Conservation (phyloP, 2,113 vertebrate species). For the Todiramphus saurophagus region DNA sequence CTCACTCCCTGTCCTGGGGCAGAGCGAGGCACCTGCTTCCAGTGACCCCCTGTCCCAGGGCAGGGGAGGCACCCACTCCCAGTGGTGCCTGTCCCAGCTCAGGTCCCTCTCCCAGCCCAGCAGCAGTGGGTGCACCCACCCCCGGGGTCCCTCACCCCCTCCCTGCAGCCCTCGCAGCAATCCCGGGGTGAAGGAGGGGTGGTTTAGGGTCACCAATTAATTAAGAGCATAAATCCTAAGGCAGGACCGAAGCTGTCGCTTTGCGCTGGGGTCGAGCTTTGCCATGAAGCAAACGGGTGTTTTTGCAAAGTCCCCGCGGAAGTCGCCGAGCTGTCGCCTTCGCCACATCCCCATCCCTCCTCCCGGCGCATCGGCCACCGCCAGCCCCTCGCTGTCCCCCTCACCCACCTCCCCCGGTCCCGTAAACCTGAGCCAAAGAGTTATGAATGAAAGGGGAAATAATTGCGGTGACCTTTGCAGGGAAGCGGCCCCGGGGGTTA, state of each 20-base stretch:
- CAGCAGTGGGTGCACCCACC: neutral
- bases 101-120: neutral
- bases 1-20: neutral
- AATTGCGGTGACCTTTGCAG: slow-evolving; percentile 12
- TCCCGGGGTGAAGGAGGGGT: slow-evolving; percentile 31
- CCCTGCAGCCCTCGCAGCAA: neutral
- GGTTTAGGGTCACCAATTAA: slow-evolving; percentile 7
- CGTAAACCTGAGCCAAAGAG: neutral
- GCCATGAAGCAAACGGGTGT: neutral
- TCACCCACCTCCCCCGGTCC: neutral
- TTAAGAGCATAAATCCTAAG: slow-evolving; percentile 23
- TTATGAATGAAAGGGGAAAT: neutral
- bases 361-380: neutral
- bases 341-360: neutral
- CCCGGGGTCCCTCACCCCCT: neutral
- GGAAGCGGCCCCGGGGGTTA: neutral
- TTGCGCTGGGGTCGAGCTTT: neutral
- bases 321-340: neutral
- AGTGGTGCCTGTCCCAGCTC: neutral
- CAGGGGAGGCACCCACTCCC: neutral
- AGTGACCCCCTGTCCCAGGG: neutral
- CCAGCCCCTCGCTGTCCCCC: neutral
- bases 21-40: too few species aligned
- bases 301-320: neutral
- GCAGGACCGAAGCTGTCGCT: slow-evolving; percentile 3